Evolutionary conservation across 2,797 vertebrate species (phyloP).

Genomic region (Psittacula derbiana): DNA sequence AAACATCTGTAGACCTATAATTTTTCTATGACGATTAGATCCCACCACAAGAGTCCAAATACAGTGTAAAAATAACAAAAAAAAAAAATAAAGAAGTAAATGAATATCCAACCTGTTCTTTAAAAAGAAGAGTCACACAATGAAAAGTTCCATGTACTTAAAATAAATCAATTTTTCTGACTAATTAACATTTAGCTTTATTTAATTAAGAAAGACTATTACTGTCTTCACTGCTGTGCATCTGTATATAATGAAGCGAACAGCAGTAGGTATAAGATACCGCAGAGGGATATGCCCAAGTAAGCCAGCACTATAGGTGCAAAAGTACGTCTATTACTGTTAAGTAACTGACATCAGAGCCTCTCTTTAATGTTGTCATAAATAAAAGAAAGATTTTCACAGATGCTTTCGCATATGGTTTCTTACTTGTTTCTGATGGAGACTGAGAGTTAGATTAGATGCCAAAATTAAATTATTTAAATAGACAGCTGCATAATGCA

Average conservation of each 20-base stretch:
- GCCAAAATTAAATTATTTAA: constrained; percentile 84
- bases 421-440: constrained; percentile 80
- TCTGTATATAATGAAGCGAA: constrained; percentile 85
- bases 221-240: constrained; percentile 83
- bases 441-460: constrained; percentile 77
- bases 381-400: constrained; percentile 82
- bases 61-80: constrained; percentile 86
- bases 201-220: constrained; percentile 86
- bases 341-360: constrained; percentile 83
- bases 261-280: constrained; percentile 84
- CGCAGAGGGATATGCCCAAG: constrained; percentile 80
- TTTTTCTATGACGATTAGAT: constrained; percentile 95
- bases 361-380: constrained; percentile 82
- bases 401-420: constrained; percentile 80
- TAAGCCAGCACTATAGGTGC: constrained; percentile 79
- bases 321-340: constrained; percentile 83
- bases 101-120: constrained; percentile 81
- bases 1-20: constrained; percentile 99
- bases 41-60: constrained; percentile 89
- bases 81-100: constrained; percentile 82
- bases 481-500: constrained; percentile 79
- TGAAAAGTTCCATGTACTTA: constrained; percentile 75
- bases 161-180: constrained; percentile 83
- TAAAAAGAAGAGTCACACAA: constrained; percentile 68
- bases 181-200: constrained; percentile 86